Evolutionary conservation across 2,797 vertebrate species (phyloP), one percentile per base, ranked within the genome.

Genomic region (Oreochromis grahami): DNA sequence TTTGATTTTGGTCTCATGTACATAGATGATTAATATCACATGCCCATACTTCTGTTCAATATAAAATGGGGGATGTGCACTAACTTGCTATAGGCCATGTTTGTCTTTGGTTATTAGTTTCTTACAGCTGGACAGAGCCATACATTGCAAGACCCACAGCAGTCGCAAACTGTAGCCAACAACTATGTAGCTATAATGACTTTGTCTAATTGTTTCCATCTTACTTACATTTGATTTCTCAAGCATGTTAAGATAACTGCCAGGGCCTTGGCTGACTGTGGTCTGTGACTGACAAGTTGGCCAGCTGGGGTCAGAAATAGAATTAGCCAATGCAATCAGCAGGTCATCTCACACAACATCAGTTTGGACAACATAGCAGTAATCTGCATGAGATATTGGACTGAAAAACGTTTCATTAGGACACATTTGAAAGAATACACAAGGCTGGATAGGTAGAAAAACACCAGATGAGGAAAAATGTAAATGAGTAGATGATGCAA

Each of bases 211-310:
- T 72, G 79, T 70, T 38, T 15, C 68, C 86, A 87, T 86, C 56
- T 87, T 85, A 32, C 84, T 89, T 88, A 82, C 86, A 90, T 93
- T 93, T 92, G 17, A 88, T 92, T 89, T 93, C 51, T 90, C 72
- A 86, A 94, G 92, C 86, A 87, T 78, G 90, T 74, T 50, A 56
- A 43, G 80, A 81, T 84, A 84, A 80, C 11, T 56, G 78, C n/a
- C 48, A 79, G 60, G 38, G 43, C 41, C 51, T 79, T 13, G 56
- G 29, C 78, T n/a, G 34, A 45, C 81, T 29, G 4, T 52, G 77
- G 26, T 32, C 32, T 55, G 4, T 86, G 88, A 92, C 79, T 88
- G 90, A 88, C 83, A 79, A 77, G 52, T 78, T 80, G 79, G 78
- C 77, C 29, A 4, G 41, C 68, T 81, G 24, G 12, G 1, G 21